Evolutionary conservation across 2,113 vertebrate genomes (phyloP), one percentile per base, ranked within the genome.

Genomic region (Phalacrocorax carbo): DNA sequence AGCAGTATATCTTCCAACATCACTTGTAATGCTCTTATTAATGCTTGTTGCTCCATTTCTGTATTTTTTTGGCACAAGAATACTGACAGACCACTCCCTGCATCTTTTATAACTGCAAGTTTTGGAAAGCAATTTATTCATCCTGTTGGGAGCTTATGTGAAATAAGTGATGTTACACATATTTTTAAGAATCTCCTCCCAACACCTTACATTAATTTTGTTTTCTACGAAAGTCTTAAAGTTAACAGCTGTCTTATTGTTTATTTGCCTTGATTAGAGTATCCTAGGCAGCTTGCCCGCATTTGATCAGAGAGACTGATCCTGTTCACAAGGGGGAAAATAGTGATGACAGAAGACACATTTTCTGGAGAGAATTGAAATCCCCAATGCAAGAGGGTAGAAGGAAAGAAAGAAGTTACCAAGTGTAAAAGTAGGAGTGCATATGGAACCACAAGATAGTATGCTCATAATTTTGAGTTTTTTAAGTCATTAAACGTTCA

Each of bases 191-290:
- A 34, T 69, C 11, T 20, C 5, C 11, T 89, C 70, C 70, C 27
- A 58, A 15, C 54, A 32, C 23, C 27, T 79, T 60, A 76, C 29
- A 25, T 78, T 93, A 34, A 60, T 71, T 82, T 85, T 64, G 4
- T 86, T 81, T 94, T 60, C 54, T 65, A 36, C 21, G 49, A 64
- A 83, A 19, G 5, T n/a, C 27, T 38, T 64, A 10, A 73, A 84
- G 17, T 62, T 89, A 88, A 88, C 66, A 61, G 40, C 44, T 87
- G 1, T 88, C 40, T 60, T 73, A 32, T 13, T 87, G 16, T 87
- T 96, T 79, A 77, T 88, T 92, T 93, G 54, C 76, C 44, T 93
- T 80, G 49, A 93, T 82, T 82, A 82, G 89, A 68, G 25, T 49
- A 27, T 76, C 48, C 34, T 85, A 82, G 82, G 73, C 78, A 90